Base-by-base conservation (phyloP, 2,888 invertebrate species). In the Encarsia formosa region DNA sequence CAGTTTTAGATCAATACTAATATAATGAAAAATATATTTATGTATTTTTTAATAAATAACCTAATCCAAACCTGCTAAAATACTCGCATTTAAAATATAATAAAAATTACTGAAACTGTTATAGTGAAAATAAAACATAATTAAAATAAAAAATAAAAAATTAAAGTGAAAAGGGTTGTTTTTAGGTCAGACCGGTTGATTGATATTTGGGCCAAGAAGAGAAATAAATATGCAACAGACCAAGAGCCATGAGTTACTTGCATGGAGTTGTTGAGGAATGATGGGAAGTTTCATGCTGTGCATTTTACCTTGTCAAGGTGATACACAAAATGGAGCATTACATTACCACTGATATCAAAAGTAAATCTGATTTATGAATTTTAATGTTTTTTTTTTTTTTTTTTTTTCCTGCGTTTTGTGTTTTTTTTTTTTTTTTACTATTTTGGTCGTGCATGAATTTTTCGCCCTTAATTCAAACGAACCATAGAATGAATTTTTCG, bases 311-410 rank as follows among this genome's bases (percentile, higher is more conserved):
- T 54, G 49, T 57, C 51, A 6, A 52, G 51, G 35, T 20, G 29
- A 49, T 46, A 47, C 39, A 46, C 54, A 57, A 54, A 57, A 57
- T 57, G 57, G 57, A 57, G 57, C 46, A 35, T 51, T 57, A 52
- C 42, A 57, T 54, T 57, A 34, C 43, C 46, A 57, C 54, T 57
- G 49, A 57, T 46, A 26, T 45, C 48, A 47, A 57, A 52, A 57
- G 57, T 57, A 57, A 57, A 50, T 51, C 29, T 29, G 8, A 9
- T 41, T 48, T 40, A 37, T 39, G 4, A 47, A 15, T 4, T 41
- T 43, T 48, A 23, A 50, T 26, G 50, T 54, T 46, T 51, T n/a
- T n/a, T n/a, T n/a, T n/a, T n/a, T n/a, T n/a, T n/a, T n/a, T n/a
- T n/a, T n/a, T n/a, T n/a, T n/a, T n/a, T n/a, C n/a, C n/a, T n/a